Conservation (phyloP, 2,888 invertebrate genomes). For the Dynastes maya region DNA sequence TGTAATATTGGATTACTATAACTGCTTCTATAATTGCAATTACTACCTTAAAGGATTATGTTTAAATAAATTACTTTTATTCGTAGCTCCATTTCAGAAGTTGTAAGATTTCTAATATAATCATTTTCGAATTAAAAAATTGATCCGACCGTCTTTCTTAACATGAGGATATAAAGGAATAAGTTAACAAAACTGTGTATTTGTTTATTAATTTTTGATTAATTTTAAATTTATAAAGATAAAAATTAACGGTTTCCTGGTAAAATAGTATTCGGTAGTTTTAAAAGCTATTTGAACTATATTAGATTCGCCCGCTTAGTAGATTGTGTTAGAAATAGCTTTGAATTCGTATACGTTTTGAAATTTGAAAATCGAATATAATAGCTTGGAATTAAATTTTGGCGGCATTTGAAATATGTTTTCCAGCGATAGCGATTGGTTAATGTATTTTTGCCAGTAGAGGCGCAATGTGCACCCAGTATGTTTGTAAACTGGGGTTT, state of each 20-base stretch:
- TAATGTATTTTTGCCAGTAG: constrained; percentile 65
- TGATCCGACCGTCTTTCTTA: too few relatives aligned
- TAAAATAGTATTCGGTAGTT: background rate
- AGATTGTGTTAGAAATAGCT: background rate
- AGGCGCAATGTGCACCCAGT: constrained; percentile 70
- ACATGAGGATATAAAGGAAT: background rate
- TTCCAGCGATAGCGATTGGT: constrained; percentile 58
- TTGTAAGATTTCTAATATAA: too few relatives aligned
- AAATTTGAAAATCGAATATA: background rate
- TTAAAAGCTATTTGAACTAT: background rate
- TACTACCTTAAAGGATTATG: too few relatives aligned
- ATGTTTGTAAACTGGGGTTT: constrained; percentile 73
- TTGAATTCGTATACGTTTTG: background rate
- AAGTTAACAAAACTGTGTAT: background rate
- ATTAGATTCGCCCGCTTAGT: background rate
- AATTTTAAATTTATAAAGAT: background rate
- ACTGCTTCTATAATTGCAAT: too few relatives aligned
- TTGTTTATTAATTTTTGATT: background rate
- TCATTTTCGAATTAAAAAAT: too few relatives aligned
- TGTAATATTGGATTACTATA: too few relatives aligned
- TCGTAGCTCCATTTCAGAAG: too few relatives aligned
- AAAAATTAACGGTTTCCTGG: background rate
- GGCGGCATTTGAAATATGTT: constrained; percentile 56
- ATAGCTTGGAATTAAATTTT: constrained; percentile 55
- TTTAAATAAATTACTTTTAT: too few relatives aligned